Evolutionary conservation across 2,888 invertebrate genomes (phyloP).

Genomic region (Rhagonycha lutea): DNA sequence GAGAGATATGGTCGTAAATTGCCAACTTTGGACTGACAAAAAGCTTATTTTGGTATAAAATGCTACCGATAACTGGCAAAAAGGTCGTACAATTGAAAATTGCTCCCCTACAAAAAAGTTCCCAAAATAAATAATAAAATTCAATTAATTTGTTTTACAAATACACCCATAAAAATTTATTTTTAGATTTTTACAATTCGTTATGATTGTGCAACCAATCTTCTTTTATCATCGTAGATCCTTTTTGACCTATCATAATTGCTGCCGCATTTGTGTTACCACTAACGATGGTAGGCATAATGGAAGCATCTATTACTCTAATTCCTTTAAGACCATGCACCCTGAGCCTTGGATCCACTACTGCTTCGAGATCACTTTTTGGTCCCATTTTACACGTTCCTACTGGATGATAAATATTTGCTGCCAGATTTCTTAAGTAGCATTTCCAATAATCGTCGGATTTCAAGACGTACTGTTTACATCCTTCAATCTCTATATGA

Average conservation of each 20-base stretch:
- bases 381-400: conserved; percentile 73
- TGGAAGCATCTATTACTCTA: conserved; percentile 55
- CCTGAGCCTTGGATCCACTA: conserved; percentile 69
- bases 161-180: background rate
- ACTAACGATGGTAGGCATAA: conserved; percentile 58
- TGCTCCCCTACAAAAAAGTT: too few relatives aligned
- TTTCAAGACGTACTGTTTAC: conserved; percentile 51
- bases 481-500: conserved; percentile 55
- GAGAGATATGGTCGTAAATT: too few relatives aligned
- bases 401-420: conserved; percentile 44
- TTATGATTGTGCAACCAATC: conserved; percentile 33
- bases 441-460: conserved; percentile 49
- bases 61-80: too few relatives aligned
- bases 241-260: conserved; percentile 62
- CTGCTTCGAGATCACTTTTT: conserved; percentile 59
- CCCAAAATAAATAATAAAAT: too few relatives aligned
- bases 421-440: conserved; percentile 45
- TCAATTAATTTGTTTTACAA: background rate
- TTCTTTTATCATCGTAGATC: conserved; percentile 26
- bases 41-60: too few relatives aligned
- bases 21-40: too few relatives aligned
- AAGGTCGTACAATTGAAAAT: too few relatives aligned
- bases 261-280: conserved; percentile 59
- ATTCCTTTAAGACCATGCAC: conserved; percentile 58
- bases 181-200: background rate